Evolutionary conservation across 2,888 invertebrate species (phyloP), one percentile per base, ranked within the genome.

Genomic region (Leptopilina drosophilae): DNA sequence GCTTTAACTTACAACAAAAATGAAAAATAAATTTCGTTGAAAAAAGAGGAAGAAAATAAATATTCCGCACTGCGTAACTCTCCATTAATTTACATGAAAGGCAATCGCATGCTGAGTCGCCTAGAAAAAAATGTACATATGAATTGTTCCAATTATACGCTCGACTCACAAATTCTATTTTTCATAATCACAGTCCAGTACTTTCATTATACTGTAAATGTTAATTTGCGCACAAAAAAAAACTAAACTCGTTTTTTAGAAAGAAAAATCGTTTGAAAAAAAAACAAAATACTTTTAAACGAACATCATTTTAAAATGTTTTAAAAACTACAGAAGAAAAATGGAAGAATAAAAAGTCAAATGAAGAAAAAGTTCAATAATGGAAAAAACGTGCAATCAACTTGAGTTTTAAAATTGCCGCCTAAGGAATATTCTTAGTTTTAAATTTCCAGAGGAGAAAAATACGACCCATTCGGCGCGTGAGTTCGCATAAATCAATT

Each of bases 401-500:
- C 14, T 56, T 59, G 9, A 53, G 33, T 20, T 33, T n/a, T 8
- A n/a, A 73, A 59, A 73, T 15, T 56, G 40, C 56, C 14, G 33
- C 33, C n/a, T 33, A 59, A 59, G 56, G 33, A 73, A 73, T 40
- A 49, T 49, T 49, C 4, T n/a, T n/a, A 12, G 5, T 9, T 73
- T 73, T 53, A 40, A 73, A 56, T 73, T 73, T 40, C 49, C 14
- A 69, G 20, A 42, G 62, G 49, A 53, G 40, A 40, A 67, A 62
- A 64, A 78, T 78, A 64, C 49, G 77, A 81, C 62, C 75, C 67
- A 56, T 56, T 65, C 75, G 80, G 59, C 85, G 82, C 85, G 82
- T 85, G 84, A 84, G 67, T 75, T 84, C 77, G 82, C 85, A 85
- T 84, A 84, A 85, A 85, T 85, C 79, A 83, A 82, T 84, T 80